Conservation (phyloP, 2,797 vertebrate species). For the Macroramphosus scolopax region DNA sequence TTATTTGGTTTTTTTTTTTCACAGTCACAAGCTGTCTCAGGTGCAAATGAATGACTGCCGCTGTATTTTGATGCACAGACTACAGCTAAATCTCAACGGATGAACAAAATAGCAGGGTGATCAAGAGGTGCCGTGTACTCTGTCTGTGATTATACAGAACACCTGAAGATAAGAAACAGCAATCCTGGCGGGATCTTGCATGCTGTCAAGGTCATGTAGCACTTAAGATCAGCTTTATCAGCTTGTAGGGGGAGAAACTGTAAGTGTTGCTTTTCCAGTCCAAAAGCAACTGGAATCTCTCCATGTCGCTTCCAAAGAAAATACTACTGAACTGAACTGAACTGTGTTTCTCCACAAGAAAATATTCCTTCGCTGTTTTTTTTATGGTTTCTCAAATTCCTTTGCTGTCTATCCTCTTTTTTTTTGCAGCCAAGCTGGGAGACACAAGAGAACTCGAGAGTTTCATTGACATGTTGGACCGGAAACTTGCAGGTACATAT, state of each 20-base stretch:
- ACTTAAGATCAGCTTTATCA: constrained; percentile 33
- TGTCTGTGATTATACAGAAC: constrained; percentile 20
- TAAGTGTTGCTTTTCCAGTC: constrained; percentile 15
- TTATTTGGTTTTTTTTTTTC: constrained; percentile 43
- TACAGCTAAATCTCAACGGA: constrained; percentile 35
- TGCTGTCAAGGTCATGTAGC: constrained; percentile 17
- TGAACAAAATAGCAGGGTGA: constrained; percentile 5
- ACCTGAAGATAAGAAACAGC: constrained; percentile 15
- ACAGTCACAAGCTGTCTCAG: constrained; percentile 16
- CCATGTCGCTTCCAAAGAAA: constrained; percentile 66
- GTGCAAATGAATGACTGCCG: constrained; percentile 21
- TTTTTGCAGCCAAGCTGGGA: constrained; percentile 75
- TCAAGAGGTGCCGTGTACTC: constrained; percentile 14
- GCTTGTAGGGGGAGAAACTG: constrained; percentile 25
- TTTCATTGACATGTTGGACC: constrained; percentile 81
- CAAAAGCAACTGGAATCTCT: constrained; percentile 40
- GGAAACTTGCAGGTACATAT: constrained; percentile 77
- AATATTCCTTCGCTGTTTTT: constrained; percentile 50
- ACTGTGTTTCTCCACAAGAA: constrained; percentile 52
- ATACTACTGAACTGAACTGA: constrained; percentile 61
- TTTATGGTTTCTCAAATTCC: constrained; percentile 32
- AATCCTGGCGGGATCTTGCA: constrained; percentile 20
- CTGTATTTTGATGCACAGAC: constrained; percentile 17
- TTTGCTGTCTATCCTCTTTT: constrained; percentile 38
- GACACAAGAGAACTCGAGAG: constrained; percentile 79